A percentile compares a stretch with the other conserved stretches of the same genome.
Evolutionary conservation across 2,888 invertebrate species (phyloP).

Genomic region (Gari tellinella): DNA sequence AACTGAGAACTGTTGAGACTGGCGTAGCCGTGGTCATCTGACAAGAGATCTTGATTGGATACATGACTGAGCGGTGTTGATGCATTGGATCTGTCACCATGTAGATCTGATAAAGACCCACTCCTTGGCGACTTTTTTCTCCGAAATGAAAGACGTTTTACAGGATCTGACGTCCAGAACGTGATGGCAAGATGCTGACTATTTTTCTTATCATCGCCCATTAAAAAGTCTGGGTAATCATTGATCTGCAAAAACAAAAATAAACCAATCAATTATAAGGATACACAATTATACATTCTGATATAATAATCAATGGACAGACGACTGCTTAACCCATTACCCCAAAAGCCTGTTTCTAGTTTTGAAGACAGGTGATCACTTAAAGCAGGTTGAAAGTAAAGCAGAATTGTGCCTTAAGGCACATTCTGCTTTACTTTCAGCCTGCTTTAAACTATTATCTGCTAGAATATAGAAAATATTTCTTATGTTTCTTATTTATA

Average conservation of each 20-base stretch:
- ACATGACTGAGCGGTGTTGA: constrained; percentile 74
- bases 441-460: too few species aligned
- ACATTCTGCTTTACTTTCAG: too few species aligned
- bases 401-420: too few species aligned
- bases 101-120: constrained; percentile 64
- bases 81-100: constrained; percentile 70
- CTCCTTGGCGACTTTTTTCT: constrained; percentile 65
- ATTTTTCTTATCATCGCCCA: constrained; percentile 80
- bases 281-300: too few species aligned
- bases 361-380: too few species aligned
- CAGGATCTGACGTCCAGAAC: constrained; percentile 72
- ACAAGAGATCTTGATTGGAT: constrained; percentile 69
- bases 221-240: constrained; percentile 82
- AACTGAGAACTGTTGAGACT: constrained; percentile 42
- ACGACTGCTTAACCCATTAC: too few species aligned
- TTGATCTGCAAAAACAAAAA: constrained; percentile 73
- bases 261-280: too few species aligned
- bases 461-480: too few species aligned
- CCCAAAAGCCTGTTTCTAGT: too few species aligned
- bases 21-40: constrained; percentile 72
- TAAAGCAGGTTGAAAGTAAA: too few species aligned
- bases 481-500: too few species aligned
- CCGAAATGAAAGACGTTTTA: constrained; percentile 62
- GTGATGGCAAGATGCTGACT: constrained; percentile 81
- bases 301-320: too few species aligned